Percentiles rank a stretch among this genome's conserved stretches.
phyloP scores from a whole-genome alignment of 1,140 invertebrate species.

The Pseudobourletiella spinata region DNA sequence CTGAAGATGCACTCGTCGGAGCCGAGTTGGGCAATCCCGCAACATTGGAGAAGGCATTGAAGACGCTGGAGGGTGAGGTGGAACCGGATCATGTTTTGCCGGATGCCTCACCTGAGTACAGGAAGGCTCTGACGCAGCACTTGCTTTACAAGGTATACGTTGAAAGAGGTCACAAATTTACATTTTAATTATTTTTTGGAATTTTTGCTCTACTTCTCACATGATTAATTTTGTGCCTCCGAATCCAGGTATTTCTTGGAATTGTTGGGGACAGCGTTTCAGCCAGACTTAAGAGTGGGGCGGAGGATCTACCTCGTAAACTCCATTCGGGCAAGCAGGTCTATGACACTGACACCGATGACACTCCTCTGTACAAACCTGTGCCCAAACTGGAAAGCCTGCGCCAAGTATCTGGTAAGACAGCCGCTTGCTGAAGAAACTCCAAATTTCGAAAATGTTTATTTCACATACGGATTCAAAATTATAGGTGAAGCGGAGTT shows the following conservation, averaged over 20 bases:
- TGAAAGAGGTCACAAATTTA: no score
- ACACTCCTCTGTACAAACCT: constrained; percentile 44
- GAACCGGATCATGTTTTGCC: constrained; percentile 53
- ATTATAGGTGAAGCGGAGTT: constrained; percentile 49
- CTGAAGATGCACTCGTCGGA: constrained; percentile 35
- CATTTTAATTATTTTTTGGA: no score
- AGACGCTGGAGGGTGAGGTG: constrained; percentile 51
- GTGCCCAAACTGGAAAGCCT: constrained; percentile 43
- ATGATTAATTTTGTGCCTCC: no score
- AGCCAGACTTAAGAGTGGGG: constrained; percentile 19
- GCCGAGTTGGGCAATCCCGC: constrained; percentile 36
- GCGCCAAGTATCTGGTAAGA: constrained; percentile 37
- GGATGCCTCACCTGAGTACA: constrained; percentile 54
- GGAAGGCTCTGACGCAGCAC: constrained; percentile 38
- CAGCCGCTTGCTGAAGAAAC: no score
- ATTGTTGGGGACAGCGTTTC: background rate
- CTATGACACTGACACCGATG: constrained; percentile 38
- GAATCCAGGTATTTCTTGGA: background rate
- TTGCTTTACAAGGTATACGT: constrained; percentile 51
- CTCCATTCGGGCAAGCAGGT: constrained; percentile 41
- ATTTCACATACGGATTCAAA: no score
- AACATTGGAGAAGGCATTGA: constrained; percentile 50
- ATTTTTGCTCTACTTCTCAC: no score
- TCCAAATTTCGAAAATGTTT: no score
- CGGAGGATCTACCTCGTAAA: constrained; percentile 25